Evolutionary conservation across 2,797 vertebrate species (phyloP).

Genomic region (Chaetophractus vellerosus): DNA sequence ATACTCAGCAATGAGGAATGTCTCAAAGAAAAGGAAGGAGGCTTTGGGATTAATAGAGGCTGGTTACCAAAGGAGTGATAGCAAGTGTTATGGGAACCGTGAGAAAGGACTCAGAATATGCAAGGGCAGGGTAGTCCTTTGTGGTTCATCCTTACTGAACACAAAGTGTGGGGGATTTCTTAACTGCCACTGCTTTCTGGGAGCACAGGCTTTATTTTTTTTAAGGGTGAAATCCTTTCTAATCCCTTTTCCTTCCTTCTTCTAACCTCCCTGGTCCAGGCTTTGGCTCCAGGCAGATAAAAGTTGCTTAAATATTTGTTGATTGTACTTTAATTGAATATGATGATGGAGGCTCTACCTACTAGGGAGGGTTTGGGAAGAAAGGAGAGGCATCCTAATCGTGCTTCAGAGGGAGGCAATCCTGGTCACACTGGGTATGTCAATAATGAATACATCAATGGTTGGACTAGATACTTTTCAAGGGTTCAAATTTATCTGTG

Average conservation of each 20-base stretch:
- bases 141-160: background rate
- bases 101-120: background rate
- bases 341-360: background rate
- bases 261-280: background rate
- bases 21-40: background rate
- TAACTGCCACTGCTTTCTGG: background rate
- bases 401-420: background rate
- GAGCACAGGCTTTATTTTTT: background rate
- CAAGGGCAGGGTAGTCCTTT: background rate
- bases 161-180: background rate
- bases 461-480: background rate
- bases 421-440: background rate
- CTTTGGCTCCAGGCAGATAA: background rate
- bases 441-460: background rate
- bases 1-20: background rate
- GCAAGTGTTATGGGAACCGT: background rate
- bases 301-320: background rate
- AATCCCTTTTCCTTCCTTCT: background rate
- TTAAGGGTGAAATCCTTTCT: background rate
- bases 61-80: background rate
- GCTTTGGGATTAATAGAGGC: background rate
- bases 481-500: constrained; percentile 17
- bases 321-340: background rate
- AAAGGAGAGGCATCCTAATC: background rate
- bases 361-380: background rate